A percentile compares a stretch with the other conserved stretches of the same genome.
Evolutionary conservation across 1,140 invertebrate genomes (phyloP).

Genomic region (Ostrea edulis): DNA sequence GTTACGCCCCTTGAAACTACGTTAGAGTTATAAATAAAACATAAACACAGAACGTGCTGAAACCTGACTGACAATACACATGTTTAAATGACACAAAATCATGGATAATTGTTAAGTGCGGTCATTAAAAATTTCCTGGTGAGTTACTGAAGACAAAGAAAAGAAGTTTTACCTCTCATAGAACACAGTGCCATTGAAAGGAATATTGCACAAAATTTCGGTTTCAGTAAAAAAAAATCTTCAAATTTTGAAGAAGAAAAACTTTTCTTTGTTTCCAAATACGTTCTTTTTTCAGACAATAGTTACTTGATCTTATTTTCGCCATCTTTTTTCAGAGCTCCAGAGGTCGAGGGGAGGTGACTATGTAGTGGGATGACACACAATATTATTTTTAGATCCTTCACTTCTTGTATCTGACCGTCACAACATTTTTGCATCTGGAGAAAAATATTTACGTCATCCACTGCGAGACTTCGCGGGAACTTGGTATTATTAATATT

Average conservation of each 20-base stretch:
- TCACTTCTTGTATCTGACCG: slow-evolving; percentile 47
- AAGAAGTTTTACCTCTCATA: background rate
- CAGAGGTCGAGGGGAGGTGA: slow-evolving; percentile 24
- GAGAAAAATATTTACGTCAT: slow-evolving; percentile 54
- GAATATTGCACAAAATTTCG: background rate
- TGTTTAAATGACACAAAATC: slow-evolving; percentile 38
- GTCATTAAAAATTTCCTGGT: slow-evolving; percentile 23
- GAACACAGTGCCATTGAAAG: background rate
- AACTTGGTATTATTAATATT: slow-evolving; percentile 45
- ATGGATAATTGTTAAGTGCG: slow-evolving; percentile 24
- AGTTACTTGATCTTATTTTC: background rate
- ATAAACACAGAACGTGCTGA: slow-evolving; percentile 38
- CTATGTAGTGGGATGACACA: slow-evolving; percentile 42
- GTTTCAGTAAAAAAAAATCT: background rate
- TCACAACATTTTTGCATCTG: slow-evolving; percentile 49
- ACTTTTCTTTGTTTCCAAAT: slow-evolving; percentile 37
- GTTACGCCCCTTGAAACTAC: slow-evolving; percentile 43
- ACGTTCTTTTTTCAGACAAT: background rate
- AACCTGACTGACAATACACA: slow-evolving; percentile 29
- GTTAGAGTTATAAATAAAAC: slow-evolving; percentile 43
- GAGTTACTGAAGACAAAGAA: slow-evolving; percentile 25
- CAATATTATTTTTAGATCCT: slow-evolving; percentile 49
- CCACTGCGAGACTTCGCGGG: slow-evolving; percentile 54
- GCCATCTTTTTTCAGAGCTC: background rate
- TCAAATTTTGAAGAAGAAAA: background rate